These are phyloP conservation scores for Clarias macrocephalus DNA, from an alignment of 2,113 vertebrate genomes.

Conservation along the genomic window DNA sequence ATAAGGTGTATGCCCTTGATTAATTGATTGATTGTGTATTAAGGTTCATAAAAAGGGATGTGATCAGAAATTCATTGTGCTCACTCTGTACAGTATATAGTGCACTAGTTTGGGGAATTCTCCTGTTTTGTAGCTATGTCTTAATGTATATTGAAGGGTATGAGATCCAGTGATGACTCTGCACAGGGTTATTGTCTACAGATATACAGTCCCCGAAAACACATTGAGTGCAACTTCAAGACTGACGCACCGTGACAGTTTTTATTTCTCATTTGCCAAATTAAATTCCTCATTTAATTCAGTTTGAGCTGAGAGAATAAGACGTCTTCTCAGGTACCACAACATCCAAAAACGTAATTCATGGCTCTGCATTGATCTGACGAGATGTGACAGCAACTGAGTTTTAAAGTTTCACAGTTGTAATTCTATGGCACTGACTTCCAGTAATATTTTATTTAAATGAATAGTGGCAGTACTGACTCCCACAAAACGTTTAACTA, in stretches of 20 bases:
- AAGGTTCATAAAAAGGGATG: no score
- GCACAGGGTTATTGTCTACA: not conserved
- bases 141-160: not conserved
- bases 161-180: not conserved
- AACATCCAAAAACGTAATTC: not conserved
- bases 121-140: not conserved
- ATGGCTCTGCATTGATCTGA: not conserved
- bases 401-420: slow-evolving; percentile 6
- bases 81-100: not conserved
- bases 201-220: no score
- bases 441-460: not conserved
- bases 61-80: not conserved
- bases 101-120: not conserved
- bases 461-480: no score
- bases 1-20: no score
- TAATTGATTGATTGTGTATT: no score
- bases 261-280: not conserved
- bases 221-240: not conserved
- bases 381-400: not conserved
- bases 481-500: not conserved
- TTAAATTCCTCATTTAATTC: not conserved
- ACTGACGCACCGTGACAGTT: not conserved
- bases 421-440: not conserved
- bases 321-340: not conserved
- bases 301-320: not conserved